These are phyloP conservation scores for Apis cerana DNA, from an alignment of 1,140 invertebrate species.

Conservation along the genomic window DNA sequence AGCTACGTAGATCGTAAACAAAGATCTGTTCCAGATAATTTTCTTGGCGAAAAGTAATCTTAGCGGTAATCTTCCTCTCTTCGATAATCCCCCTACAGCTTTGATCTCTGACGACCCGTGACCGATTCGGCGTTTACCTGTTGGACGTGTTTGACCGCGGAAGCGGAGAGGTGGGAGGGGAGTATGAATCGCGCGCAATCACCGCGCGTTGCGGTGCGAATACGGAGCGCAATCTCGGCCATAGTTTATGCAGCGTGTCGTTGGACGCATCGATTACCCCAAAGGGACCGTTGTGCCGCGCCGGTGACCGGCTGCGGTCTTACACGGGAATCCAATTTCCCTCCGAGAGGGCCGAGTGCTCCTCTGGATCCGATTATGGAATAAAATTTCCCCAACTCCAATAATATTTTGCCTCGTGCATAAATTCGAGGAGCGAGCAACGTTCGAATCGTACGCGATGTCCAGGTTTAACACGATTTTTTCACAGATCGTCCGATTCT, in stretches of 20 bases:
- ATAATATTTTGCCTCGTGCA: background rate
- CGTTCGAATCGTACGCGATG: too few species aligned
- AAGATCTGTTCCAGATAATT: too few species aligned
- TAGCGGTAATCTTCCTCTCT: too few species aligned
- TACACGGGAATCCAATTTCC: constrained; percentile 28
- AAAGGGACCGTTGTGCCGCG: background rate
- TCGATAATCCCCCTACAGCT: too few species aligned
- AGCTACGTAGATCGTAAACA: too few species aligned
- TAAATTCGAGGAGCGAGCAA: background rate
- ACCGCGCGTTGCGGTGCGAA: background rate
- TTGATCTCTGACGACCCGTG: too few species aligned
- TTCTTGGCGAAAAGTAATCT: too few species aligned
- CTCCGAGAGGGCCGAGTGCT: background rate
- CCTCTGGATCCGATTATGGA: background rate
- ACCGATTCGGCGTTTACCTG: constrained; percentile 32
- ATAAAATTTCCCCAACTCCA: background rate
- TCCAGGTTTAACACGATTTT: too few species aligned
- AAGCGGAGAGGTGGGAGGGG: background rate
- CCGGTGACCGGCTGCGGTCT: constrained; percentile 11
- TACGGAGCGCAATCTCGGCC: constrained; percentile 26
- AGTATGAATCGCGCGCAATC: background rate
- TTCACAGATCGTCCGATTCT: too few species aligned
- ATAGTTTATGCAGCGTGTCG: constrained; percentile 5
- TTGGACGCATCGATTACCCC: constrained; percentile 16
- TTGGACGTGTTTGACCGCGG: constrained; percentile 31